phyloP scores from a whole-genome alignment of 2,113 vertebrate genomes.

The Nicator chloris region DNA sequence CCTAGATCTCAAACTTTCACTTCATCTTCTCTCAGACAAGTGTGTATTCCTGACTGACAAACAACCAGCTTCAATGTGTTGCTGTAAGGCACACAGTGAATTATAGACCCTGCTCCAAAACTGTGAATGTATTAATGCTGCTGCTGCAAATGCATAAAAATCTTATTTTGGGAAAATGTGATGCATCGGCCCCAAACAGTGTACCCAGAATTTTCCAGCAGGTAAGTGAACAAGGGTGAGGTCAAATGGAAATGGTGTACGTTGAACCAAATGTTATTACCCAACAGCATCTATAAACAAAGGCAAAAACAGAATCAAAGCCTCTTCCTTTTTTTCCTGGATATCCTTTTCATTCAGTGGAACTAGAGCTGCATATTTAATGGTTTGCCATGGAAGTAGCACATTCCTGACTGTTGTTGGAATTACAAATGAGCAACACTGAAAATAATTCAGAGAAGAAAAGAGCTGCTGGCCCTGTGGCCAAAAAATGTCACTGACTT shows the following conservation, averaged over 20 bases:
- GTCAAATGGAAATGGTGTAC: neutral
- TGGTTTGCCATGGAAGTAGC: neutral
- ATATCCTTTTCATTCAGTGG: neutral
- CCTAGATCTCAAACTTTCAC: neutral
- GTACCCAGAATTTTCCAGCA: neutral
- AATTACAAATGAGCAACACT: neutral
- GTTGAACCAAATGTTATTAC: neutral
- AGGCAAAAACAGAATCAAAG: neutral
- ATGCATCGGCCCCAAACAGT: neutral
- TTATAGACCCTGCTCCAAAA: neutral
- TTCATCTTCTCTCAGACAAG: neutral
- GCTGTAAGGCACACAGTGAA: neutral
- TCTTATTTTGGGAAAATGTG: accelerated
- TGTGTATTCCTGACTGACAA: neutral
- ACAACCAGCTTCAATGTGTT: accelerated
- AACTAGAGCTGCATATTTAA: neutral
- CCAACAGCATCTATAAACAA: neutral
- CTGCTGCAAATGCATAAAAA: neutral
- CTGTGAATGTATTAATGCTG: neutral
- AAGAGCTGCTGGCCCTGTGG: neutral
- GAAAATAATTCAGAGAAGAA: neutral
- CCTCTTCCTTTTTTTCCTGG: neutral
- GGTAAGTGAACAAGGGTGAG: neutral
- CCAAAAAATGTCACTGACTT: too few species aligned
- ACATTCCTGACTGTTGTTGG: neutral